phyloP scores from a whole-genome alignment of 2,888 invertebrate species.

The Linyphia triangularis region DNA sequence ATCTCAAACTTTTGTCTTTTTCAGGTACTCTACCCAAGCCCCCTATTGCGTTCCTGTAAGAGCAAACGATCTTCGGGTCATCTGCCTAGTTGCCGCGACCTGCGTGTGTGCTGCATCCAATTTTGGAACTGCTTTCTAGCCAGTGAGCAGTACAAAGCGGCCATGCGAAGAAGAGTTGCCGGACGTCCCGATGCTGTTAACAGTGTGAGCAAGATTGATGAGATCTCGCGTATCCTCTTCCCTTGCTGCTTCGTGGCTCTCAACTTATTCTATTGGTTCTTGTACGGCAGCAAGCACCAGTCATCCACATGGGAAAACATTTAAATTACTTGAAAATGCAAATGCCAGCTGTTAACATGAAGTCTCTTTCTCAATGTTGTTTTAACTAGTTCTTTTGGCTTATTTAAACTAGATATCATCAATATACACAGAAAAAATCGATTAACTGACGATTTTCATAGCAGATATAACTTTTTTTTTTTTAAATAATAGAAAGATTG shows the following conservation, averaged over 20 bases:
- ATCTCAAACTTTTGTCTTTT: too few relatives aligned
- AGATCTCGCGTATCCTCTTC: conserved; percentile 83
- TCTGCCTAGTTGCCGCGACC: conserved; percentile 43
- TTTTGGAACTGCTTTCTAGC: conserved; percentile 75
- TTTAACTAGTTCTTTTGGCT: too few relatives aligned
- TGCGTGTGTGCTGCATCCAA: conserved; percentile 71
- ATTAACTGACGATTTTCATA: too few relatives aligned
- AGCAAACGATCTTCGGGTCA: conserved; percentile 52
- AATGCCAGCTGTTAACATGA: too few relatives aligned
- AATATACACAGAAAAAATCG: too few relatives aligned
- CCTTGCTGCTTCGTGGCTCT: conserved; percentile 92
- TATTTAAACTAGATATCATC: too few relatives aligned
- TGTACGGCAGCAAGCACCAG: conserved; percentile 65
- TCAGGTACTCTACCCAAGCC: conserved; percentile 56
- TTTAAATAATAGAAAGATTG: too few relatives aligned
- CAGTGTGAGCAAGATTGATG: conserved; percentile 81
- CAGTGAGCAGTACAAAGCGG: conserved; percentile 75
- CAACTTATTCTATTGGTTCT: conserved; percentile 91
- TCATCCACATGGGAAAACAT: conserved; percentile 60
- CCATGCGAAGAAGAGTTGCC: conserved; percentile 73
- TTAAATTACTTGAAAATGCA: too few relatives aligned
- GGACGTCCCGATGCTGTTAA: conserved; percentile 75
- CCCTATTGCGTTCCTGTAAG: conserved; percentile 41
- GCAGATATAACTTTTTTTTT: too few relatives aligned
- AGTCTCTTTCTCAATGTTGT: too few relatives aligned